Conservation (phyloP, 2,888 invertebrate species). For the Dysmachus trigonus region DNA sequence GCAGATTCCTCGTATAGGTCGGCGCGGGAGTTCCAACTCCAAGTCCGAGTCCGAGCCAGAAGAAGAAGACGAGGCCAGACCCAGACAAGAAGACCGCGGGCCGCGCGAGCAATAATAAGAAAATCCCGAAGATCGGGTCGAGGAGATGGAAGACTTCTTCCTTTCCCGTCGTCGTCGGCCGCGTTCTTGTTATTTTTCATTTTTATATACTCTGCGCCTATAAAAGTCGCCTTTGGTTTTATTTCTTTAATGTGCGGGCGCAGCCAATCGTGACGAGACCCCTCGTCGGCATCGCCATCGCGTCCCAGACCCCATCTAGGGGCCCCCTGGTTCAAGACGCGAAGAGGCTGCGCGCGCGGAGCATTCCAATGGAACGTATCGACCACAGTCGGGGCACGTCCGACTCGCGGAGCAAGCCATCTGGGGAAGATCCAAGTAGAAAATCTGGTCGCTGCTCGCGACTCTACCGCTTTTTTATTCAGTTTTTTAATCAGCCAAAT, state of each 20-base stretch:
- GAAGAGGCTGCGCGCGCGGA: not conserved
- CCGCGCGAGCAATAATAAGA: not conserved
- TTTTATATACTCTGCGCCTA: constrained; percentile 12
- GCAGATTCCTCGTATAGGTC: not conserved
- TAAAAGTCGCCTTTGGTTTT: constrained; percentile 37
- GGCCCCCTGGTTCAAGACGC: not conserved
- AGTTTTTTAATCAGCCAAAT: not conserved
- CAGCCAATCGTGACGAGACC: constrained; percentile 50
- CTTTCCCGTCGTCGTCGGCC: not conserved
- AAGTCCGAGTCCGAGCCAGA: too few relatives aligned
- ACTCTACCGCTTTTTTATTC: not conserved
- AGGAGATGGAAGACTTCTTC: not conserved
- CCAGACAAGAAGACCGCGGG: not conserved
- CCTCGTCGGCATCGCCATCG: constrained; percentile 3
- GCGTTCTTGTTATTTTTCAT: not conserved
- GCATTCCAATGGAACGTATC: constrained; percentile 22
- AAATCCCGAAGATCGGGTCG: constrained; percentile 3
- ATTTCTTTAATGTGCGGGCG: constrained; percentile 47
- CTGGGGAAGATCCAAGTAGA: constrained; percentile 24
- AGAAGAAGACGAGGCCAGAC: too few relatives aligned
- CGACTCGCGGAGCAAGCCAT: not conserved
- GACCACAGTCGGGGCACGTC: not conserved
- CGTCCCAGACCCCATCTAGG: not conserved
- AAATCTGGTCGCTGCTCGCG: constrained; percentile 6
- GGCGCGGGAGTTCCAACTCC: not conserved